Conservation (phyloP, 2,797 vertebrate species). For the Myripristis jacobus region DNA sequence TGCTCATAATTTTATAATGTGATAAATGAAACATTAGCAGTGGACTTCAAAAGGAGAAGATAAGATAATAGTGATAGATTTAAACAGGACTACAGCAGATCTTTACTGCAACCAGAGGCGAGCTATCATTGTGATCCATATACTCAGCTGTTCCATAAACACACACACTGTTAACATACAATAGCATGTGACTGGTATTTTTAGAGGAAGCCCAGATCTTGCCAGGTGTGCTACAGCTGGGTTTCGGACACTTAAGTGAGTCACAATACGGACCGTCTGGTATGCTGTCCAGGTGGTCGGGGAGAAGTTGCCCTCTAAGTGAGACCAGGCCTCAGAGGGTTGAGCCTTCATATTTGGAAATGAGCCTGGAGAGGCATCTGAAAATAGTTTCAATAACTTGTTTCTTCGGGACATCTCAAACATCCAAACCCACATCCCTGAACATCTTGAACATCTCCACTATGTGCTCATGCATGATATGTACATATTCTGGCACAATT, state of each 20-base stretch:
- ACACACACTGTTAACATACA: conserved; percentile 25
- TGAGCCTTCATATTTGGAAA: conserved; percentile 40
- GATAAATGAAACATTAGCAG: conserved; percentile 19
- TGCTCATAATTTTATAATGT: background rate
- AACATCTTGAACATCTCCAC: conserved; percentile 7
- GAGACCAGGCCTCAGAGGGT: conserved; percentile 35
- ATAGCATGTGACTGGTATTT: conserved; percentile 43
- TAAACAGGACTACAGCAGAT: conserved; percentile 14
- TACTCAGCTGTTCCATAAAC: conserved; percentile 36
- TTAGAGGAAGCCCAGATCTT: conserved; percentile 44
- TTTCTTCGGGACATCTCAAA: background rate
- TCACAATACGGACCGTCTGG: conserved; percentile 47
- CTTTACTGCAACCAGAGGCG: background rate
- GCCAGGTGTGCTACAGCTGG: conserved; percentile 71
- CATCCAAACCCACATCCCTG: background rate
- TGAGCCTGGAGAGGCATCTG: conserved; percentile 2
- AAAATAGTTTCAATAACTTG: conserved; percentile 9
- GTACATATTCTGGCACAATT: no score
- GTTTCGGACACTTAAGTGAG: conserved; percentile 43
- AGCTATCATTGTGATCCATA: background rate
- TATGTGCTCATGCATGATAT: no score
- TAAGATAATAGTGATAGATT: background rate
- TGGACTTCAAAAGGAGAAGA: background rate
- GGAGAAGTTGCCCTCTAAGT: conserved; percentile 47
- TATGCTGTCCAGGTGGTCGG: conserved; percentile 68